These are phyloP conservation scores for Nannobrachium achirus DNA, from an alignment of 2,113 vertebrate species.

Conservation along the genomic window DNA sequence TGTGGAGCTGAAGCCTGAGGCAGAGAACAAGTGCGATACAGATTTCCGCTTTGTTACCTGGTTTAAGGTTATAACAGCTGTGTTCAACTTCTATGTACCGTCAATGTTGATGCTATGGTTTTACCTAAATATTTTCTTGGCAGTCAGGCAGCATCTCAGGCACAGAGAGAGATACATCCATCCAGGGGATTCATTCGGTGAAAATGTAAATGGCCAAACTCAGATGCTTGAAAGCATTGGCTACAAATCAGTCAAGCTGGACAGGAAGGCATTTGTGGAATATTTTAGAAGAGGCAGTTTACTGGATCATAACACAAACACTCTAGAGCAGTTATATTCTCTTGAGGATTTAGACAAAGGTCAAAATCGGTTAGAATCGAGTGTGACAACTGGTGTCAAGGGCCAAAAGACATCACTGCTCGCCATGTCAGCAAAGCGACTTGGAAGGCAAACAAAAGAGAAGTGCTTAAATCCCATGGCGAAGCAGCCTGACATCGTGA, in stretches of 20 bases:
- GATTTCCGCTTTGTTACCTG: constrained; percentile 90
- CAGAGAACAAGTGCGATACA: constrained; percentile 84
- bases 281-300: constrained; percentile 61
- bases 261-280: constrained; percentile 47
- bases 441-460: constrained; percentile 45
- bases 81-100: constrained; percentile 94
- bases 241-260: constrained; percentile 43
- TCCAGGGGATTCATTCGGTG: constrained; percentile 68
- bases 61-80: constrained; percentile 92
- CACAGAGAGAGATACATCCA: constrained; percentile 82
- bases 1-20: constrained; percentile 60
- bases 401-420: constrained; percentile 54
- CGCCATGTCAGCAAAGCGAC: constrained; percentile 53
- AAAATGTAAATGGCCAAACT: constrained; percentile 57
- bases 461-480: constrained; percentile 53
- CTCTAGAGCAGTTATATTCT: constrained; percentile 66
- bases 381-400: constrained; percentile 56
- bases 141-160: constrained; percentile 85
- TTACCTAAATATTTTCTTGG: constrained; percentile 88
- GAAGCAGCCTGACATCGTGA: constrained; percentile 36
- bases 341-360: constrained; percentile 43
- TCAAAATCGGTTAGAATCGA: constrained; percentile 27
- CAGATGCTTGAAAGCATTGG: constrained; percentile 39
- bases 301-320: constrained; percentile 78
- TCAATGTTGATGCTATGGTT: constrained; percentile 93